phyloP scores from a whole-genome alignment of 2,113 vertebrate species.

The Hippopotamus amphibius region DNA sequence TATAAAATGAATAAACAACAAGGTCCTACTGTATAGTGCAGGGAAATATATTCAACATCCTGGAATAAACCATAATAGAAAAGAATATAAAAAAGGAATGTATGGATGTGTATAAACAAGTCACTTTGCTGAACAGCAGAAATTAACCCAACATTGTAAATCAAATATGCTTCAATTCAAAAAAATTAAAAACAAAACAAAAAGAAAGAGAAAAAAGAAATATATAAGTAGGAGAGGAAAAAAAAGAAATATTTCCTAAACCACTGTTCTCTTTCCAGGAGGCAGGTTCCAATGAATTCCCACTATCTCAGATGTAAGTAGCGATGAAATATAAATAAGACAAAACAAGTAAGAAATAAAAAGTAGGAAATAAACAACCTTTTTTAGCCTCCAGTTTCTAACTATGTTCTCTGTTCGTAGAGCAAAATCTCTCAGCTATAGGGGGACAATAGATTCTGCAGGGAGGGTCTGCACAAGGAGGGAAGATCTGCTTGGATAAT shows the following conservation, averaged over 20 bases:
- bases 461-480: fast-evolving
- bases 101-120: neutral
- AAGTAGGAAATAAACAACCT: neutral
- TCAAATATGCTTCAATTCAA: neutral
- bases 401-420: neutral
- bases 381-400: neutral
- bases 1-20: neutral
- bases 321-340: conserved; percentile 19
- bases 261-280: neutral
- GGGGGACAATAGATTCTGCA: neutral
- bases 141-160: neutral
- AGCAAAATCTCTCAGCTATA: neutral
- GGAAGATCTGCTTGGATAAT: neutral
- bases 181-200: neutral
- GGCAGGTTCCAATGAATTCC: neutral
- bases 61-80: neutral
- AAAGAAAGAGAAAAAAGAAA: neutral
- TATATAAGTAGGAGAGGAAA: neutral
- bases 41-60: neutral
- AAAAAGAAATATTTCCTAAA: neutral
- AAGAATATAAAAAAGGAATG: neutral
- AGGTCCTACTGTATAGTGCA: neutral
- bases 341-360: neutral
- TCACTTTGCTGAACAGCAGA: neutral
- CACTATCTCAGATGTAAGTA: neutral